Evolutionary conservation across 2,113 vertebrate genomes (phyloP).

Genomic region (Podiceps cristatus): DNA sequence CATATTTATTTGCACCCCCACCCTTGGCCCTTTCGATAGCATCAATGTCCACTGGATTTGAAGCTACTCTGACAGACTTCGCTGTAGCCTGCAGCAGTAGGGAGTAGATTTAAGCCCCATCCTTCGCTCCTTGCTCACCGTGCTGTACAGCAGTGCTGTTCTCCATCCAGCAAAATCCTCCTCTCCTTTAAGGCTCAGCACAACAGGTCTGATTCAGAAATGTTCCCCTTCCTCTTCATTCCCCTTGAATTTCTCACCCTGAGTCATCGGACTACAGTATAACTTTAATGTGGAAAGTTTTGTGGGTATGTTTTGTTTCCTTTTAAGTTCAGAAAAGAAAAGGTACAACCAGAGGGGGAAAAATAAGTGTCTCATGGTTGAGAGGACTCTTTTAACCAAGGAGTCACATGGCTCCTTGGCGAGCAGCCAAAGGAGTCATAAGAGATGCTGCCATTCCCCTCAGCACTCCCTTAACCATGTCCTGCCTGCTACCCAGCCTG

Average conservation of each 20-base stretch:
- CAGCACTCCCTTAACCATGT: conserved; percentile 42
- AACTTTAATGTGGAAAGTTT: conserved; percentile 55
- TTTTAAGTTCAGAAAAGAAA: conserved; percentile 57
- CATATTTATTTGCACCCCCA: background rate
- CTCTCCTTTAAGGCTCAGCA: conserved; percentile 18
- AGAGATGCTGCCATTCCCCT: conserved; percentile 44
- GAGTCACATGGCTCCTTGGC: conserved; percentile 58
- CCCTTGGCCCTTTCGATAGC: background rate
- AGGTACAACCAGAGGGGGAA: conserved; percentile 33
- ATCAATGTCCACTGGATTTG: background rate
- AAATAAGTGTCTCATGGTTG: conserved; percentile 54
- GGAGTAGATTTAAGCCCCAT: background rate
- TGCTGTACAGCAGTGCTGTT: background rate
- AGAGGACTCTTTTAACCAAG: conserved; percentile 68
- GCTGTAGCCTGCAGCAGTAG: background rate
- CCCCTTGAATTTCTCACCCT: conserved; percentile 29
- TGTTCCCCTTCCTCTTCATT: conserved; percentile 21
- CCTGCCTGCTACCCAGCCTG: background rate
- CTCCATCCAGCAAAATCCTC: conserved; percentile 27
- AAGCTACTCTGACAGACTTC: background rate
- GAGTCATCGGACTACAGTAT: conserved; percentile 14
- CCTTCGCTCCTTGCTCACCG: conserved; percentile 26
- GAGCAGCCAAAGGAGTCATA: conserved; percentile 53
- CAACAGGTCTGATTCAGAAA: conserved; percentile 52
- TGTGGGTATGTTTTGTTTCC: conserved; percentile 45